Percentiles rank a stretch among this genome's conserved stretches.
Conservation (phyloP, 2,888 invertebrate genomes). For the Zeuzera pyrina region DNA sequence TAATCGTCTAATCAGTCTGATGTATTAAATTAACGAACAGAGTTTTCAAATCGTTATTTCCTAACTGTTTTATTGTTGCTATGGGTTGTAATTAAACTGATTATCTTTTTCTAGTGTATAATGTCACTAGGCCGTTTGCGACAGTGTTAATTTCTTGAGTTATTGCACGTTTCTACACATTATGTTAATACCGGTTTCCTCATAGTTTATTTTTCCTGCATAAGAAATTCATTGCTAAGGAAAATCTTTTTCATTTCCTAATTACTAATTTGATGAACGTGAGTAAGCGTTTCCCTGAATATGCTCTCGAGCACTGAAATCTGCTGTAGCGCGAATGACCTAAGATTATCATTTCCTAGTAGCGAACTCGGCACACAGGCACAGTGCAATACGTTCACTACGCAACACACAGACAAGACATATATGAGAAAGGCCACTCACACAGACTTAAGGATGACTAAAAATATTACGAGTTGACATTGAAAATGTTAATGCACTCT, state of each 20-base stretch:
- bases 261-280: conserved; percentile 19
- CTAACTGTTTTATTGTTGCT: neutral
- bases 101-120: conserved; percentile 23
- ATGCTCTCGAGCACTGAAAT: conserved; percentile 14
- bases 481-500: conserved; percentile 71
- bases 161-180: too few species aligned
- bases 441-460: conserved; percentile 51
- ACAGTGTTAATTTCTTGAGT: too few species aligned
- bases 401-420: conserved; percentile 23
- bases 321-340: conserved; percentile 42
- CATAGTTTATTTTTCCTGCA: too few species aligned
- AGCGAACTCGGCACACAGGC: conserved; percentile 27
- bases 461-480: conserved; percentile 71
- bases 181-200: too few species aligned
- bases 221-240: too few species aligned
- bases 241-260: too few species aligned
- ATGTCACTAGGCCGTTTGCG: too few species aligned
- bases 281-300: conserved; percentile 18
- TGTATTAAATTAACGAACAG: neutral
- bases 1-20: neutral
- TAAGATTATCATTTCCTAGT: conserved; percentile 53
- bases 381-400: conserved; percentile 23
- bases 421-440: conserved; percentile 51
- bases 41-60: neutral
- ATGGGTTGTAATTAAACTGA: neutral